These are phyloP conservation scores for Pterois miles DNA, from an alignment of 2,797 vertebrate species.

Conservation along the genomic window DNA sequence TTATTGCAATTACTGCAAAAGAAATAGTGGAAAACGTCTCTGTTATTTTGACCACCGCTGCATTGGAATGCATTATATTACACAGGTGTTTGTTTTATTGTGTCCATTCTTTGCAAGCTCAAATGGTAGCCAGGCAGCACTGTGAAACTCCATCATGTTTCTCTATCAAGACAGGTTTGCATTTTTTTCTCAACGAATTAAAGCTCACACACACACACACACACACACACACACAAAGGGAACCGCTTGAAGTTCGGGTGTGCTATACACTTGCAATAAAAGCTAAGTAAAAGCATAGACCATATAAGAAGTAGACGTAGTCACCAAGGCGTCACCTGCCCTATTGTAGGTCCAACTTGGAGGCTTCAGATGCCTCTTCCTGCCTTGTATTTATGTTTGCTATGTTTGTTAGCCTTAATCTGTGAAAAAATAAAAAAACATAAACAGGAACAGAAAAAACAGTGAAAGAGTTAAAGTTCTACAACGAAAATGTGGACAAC, in stretches of 20 bases:
- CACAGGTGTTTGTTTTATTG: not conserved
- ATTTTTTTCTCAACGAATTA: not conserved
- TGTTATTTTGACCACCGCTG: not conserved
- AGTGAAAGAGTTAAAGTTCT: too few species aligned
- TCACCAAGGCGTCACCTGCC: too few species aligned
- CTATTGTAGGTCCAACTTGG: too few species aligned
- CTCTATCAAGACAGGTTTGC: not conserved
- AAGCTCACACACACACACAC: not conserved
- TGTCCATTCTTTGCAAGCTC: not conserved
- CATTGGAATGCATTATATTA: not conserved
- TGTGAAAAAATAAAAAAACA: too few species aligned
- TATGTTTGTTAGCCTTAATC: too few species aligned
- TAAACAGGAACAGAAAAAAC: too few species aligned
- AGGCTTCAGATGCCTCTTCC: too few species aligned
- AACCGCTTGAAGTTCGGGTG: not conserved
- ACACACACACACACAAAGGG: not conserved
- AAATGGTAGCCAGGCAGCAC: not conserved
- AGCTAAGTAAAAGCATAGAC: too few species aligned
- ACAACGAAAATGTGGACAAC: too few species aligned
- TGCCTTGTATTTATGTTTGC: too few species aligned
- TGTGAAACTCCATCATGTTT: not conserved
- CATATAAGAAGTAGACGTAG: too few species aligned
- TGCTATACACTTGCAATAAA: not conserved
- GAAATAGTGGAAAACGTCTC: not conserved
- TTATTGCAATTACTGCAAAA: not conserved